phyloP scores from a whole-genome alignment of 2,888 invertebrate species.

The Caenorhabditis sulstoni region DNA sequence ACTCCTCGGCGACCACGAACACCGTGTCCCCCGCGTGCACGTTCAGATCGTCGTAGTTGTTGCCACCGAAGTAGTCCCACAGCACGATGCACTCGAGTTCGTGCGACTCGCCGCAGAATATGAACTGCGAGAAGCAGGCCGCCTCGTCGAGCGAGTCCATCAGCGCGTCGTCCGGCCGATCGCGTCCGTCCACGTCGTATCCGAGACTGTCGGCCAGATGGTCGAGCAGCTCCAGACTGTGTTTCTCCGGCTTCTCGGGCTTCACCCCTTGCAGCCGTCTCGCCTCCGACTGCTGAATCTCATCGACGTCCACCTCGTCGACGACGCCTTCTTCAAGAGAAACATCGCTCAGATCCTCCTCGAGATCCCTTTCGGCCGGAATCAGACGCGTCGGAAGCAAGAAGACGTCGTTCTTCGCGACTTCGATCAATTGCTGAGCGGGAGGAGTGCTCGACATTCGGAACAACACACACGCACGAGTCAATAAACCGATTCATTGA shows the following conservation, averaged over 20 bases:
- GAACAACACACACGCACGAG: background rate
- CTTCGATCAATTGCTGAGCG: background rate
- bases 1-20: slow-evolving; percentile 66
- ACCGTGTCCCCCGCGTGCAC: slow-evolving; percentile 60
- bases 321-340: slow-evolving; percentile 38
- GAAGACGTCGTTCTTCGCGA: slow-evolving; percentile 38
- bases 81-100: slow-evolving; percentile 62
- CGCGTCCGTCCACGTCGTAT: slow-evolving; percentile 48
- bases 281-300: background rate
- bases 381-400: slow-evolving; percentile 45
- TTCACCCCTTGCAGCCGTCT: background rate
- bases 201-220: slow-evolving; percentile 13
- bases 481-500: background rate
- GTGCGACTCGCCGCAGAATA: slow-evolving; percentile 27
- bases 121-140: slow-evolving; percentile 38
- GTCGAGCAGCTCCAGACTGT: slow-evolving; percentile 6
- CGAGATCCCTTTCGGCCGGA: slow-evolving; percentile 7
- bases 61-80: slow-evolving; percentile 68
- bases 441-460: slow-evolving; percentile 1
- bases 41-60: slow-evolving; percentile 62
- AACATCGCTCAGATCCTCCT: slow-evolving; percentile 54
- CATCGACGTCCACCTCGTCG: slow-evolving; percentile 22
- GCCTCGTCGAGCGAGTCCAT: slow-evolving; percentile 33
- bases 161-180: slow-evolving; percentile 35
- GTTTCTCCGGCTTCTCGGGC: background rate